Evolutionary conservation across 1,140 invertebrate genomes (phyloP).

Genomic region (Andricus grossulariae): DNA sequence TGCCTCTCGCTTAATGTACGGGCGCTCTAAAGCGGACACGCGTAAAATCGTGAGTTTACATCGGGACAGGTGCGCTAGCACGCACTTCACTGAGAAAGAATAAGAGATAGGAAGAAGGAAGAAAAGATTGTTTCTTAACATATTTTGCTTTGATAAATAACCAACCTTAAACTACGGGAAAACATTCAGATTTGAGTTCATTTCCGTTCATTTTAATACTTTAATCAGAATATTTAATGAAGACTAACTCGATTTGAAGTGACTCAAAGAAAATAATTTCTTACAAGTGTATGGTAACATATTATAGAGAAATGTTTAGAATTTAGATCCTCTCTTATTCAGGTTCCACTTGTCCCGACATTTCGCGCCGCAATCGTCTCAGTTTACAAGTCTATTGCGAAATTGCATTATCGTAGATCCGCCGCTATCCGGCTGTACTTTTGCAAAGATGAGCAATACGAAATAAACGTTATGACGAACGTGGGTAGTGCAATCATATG

Average conservation of each 20-base stretch:
- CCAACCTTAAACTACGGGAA: neutral
- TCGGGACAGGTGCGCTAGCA: constrained; percentile 4
- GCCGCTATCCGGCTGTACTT: neutral
- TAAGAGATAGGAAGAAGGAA: neutral
- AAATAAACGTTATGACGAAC: constrained; percentile 12
- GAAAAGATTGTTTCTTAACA: constrained; percentile 11
- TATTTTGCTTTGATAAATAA: neutral
- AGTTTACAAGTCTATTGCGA: neutral
- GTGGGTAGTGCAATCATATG: neutral
- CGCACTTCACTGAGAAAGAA: neutral
- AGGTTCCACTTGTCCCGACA: neutral
- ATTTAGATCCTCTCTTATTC: too few species aligned
- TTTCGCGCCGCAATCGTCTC: neutral
- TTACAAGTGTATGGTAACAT: too few species aligned
- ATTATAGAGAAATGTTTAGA: too few species aligned
- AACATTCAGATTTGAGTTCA: neutral
- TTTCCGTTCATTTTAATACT: neutral
- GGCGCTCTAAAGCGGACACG: constrained; percentile 10
- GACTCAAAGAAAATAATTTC: too few species aligned
- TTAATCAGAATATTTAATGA: neutral
- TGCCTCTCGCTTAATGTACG: constrained; percentile 24
- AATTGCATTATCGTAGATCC: constrained; percentile 9
- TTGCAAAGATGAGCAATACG: neutral
- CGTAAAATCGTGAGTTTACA: constrained; percentile 27
- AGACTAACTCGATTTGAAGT: too few species aligned